These are phyloP conservation scores for Cinclus mexicanus DNA, from an alignment of 2,113 vertebrate species.

Conservation along the genomic window DNA sequence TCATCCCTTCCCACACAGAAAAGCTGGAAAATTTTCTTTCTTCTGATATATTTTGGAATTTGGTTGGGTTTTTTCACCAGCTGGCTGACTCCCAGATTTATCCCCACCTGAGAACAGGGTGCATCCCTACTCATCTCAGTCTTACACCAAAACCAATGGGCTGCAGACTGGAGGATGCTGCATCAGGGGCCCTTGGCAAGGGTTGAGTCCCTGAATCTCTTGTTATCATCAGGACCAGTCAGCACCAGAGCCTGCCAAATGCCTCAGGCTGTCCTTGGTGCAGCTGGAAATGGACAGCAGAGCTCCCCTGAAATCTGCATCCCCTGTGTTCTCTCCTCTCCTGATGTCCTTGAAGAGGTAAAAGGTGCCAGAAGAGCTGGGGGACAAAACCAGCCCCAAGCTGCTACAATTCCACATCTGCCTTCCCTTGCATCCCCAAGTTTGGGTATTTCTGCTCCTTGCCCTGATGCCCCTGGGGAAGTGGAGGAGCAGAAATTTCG, in stretches of 20 bases:
- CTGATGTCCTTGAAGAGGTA: not conserved
- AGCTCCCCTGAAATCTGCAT: not conserved
- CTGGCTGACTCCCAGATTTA: not conserved
- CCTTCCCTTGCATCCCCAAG: not conserved
- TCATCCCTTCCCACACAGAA: not conserved
- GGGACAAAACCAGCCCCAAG: not conserved
- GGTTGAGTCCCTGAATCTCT: not conserved
- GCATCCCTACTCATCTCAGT: not conserved
- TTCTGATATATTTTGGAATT: not conserved
- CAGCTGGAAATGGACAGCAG: not conserved
- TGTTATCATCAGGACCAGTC: not conserved
- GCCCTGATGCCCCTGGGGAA: not conserved
- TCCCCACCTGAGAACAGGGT: too few relatives aligned
- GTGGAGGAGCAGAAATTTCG: not conserved
- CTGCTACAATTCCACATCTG: not conserved
- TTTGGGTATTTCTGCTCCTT: not conserved
- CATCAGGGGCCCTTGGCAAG: not conserved
- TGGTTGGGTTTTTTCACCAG: not conserved
- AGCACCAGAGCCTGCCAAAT: not conserved
- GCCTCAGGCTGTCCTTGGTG: rapidly evolving
- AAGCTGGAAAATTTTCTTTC: not conserved
- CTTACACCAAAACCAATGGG: not conserved
- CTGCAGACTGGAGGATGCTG: not conserved
- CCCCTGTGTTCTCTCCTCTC: not conserved
- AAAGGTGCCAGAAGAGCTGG: not conserved